Conservation (phyloP, 1,140 invertebrate species). For the Drosophila repleta region DNA sequence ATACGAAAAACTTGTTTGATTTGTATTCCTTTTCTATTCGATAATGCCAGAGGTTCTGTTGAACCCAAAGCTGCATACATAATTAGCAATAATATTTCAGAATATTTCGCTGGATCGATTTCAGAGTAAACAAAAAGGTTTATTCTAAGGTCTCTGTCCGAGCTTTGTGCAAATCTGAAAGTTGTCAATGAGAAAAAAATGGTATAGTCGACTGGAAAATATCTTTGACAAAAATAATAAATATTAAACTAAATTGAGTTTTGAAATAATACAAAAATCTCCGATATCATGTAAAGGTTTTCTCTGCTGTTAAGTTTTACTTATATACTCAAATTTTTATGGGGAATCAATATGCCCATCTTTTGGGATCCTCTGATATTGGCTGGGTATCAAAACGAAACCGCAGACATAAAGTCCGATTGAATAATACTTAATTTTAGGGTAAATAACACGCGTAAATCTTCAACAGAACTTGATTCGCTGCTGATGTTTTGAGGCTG, state of each 20-base stretch:
- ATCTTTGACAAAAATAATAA: neutral
- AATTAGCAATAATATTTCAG: slow-evolving; percentile 3
- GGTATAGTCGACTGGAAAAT: neutral
- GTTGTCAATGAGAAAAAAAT: neutral
- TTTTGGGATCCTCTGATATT: neutral
- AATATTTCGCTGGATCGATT: slow-evolving; percentile 13
- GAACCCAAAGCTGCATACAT: slow-evolving; percentile 36
- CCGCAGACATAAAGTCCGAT: slow-evolving; percentile 22
- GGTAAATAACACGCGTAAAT: slow-evolving; percentile 40
- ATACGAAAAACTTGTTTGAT: slow-evolving; percentile 30
- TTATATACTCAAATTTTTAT: too few relatives aligned
- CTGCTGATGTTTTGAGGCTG: neutral
- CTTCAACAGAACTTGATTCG: slow-evolving; percentile 33
- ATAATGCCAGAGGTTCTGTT: slow-evolving; percentile 58
- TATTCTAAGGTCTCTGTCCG: slow-evolving; percentile 23
- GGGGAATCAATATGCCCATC: too few relatives aligned
- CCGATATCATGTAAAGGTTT: too few relatives aligned
- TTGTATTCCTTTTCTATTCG: slow-evolving; percentile 8
- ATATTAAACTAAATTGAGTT: neutral
- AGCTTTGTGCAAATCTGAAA: neutral
- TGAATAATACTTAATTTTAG: slow-evolving; percentile 47
- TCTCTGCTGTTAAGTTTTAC: too few relatives aligned
- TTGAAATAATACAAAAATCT: neutral
- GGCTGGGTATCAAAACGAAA: slow-evolving; percentile 20
- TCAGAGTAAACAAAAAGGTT: neutral